Evolutionary conservation across 2,113 vertebrate genomes (phyloP).

Genomic region (Lampris megalopsis): DNA sequence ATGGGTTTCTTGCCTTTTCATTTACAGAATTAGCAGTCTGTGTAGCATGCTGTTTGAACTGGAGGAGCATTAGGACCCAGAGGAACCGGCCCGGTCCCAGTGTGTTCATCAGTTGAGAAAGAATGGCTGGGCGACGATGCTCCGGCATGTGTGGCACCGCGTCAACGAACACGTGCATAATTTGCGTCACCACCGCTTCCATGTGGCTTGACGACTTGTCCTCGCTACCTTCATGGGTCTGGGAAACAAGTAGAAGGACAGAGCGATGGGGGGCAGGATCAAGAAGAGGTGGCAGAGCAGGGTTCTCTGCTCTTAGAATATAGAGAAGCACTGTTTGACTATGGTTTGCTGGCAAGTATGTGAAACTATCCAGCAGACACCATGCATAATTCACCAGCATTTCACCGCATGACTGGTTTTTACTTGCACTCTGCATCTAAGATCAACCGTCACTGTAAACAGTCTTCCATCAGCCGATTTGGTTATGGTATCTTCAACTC

Average conservation of each 20-base stretch:
- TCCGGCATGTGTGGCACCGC: constrained; percentile 94
- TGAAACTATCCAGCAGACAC: too few relatives aligned
- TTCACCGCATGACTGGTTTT: too few relatives aligned
- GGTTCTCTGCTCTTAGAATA: too few relatives aligned
- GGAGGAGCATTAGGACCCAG: constrained; percentile 90
- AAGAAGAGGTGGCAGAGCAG: not conserved
- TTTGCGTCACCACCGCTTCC: constrained; percentile 84
- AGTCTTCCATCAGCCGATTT: too few relatives aligned
- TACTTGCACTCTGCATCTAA: too few relatives aligned
- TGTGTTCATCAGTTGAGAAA: constrained; percentile 86
- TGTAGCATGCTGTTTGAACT: constrained; percentile 92
- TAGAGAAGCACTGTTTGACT: too few relatives aligned
- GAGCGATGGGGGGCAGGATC: not conserved
- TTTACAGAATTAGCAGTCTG: constrained; percentile 71
- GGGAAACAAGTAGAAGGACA: not conserved
- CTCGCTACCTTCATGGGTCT: constrained; percentile 86
- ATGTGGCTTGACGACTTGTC: constrained; percentile 68
- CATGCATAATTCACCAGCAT: too few relatives aligned
- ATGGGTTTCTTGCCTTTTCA: constrained; percentile 84
- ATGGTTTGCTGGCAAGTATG: too few relatives aligned
- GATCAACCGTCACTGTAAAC: too few relatives aligned
- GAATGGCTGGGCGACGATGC: constrained; percentile 90
- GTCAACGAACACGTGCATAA: constrained; percentile 92
- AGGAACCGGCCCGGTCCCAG: constrained; percentile 89
- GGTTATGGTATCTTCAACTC: too few relatives aligned